Conservation (phyloP, 2,797 vertebrate genomes). For the Heliangelus exortis region DNA sequence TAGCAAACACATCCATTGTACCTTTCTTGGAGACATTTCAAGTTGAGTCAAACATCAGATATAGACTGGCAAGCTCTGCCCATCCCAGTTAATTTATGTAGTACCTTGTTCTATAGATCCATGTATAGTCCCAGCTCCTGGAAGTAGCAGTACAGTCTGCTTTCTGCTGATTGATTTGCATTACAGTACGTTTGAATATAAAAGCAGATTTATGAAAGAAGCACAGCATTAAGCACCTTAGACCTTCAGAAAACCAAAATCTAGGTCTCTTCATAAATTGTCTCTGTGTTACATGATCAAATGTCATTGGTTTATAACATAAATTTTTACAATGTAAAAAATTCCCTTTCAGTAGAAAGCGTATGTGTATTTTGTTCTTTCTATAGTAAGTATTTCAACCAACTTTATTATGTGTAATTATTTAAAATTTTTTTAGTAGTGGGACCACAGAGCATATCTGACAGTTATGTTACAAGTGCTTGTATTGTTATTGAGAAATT, state of each 20-base stretch:
- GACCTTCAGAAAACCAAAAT: slow-evolving; percentile 17
- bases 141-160: not conserved
- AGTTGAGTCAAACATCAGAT: slow-evolving; percentile 20
- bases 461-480: not conserved
- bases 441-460: not conserved
- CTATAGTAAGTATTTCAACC: slow-evolving; percentile 61
- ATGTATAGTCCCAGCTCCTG: not conserved
- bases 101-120: not conserved
- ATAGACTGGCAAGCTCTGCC: not conserved
- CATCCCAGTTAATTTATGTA: not conserved
- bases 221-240: not conserved
- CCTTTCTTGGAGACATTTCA: slow-evolving; percentile 28
- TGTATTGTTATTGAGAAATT: not conserved
- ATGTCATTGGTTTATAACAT: slow-evolving; percentile 77
- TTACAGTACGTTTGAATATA: not conserved
- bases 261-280: not conserved
- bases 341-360: slow-evolving; percentile 2
- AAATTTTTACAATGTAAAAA: slow-evolving; percentile 75
- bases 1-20: not conserved
- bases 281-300: slow-evolving; percentile 70
- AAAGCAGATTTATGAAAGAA: not conserved
- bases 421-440: not conserved
- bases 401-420: not conserved
- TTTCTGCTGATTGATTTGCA: not conserved
- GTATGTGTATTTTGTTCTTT: slow-evolving; percentile 69